Base-by-base conservation (phyloP, 1,140 invertebrate genomes). In the Saccostrea cuccullata region DNA sequence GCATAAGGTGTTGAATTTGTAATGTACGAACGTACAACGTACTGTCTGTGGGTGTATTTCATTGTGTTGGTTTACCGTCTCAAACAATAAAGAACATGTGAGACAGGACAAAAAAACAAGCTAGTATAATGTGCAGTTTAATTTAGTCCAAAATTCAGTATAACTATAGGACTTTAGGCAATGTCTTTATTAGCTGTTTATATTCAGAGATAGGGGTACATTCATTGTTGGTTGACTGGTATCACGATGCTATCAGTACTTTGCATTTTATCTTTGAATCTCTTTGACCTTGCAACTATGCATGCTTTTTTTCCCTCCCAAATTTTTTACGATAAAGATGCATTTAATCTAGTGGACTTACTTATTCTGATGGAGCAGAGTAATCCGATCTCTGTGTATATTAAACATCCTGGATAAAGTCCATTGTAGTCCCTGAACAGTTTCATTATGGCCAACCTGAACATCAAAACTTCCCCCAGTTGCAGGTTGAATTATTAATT, bases 301-400 rank as follows among this genome's bases (percentile, higher is more conserved):
- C 58, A 64, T 64, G n/a, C 17, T 20, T 64, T 64, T 60, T 20
- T 20, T 64, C 17, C 26, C 11, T 9, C 12, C 6, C 23, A 73
- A 8, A 30, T 9, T 26, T 36, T 36, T 77, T 77, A 36, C 4
- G 13, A 77, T 15, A 77, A 36, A 77, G 23, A 36, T 5, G 26
- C 12, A 30, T 77, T 67, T 30, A 30, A 30, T 77, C 70, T 77
- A 26, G 9, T 55, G 9, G 55, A 93, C 94, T 91, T 95, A 98
- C 98, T 97, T 98, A 95, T 99, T 98, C 91, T 97, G 96, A 95
- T 98, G 97, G 87, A 99, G 96, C 92, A 99, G 96, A 95, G 97
- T 98, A 95, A 98, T 98, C 93, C 97, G 96, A 95, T 98, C 98
- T 95, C 98, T 98, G 90, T 97, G 97, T 93, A 98, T 97, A 96